Percentiles rank a stretch among this genome's conserved stretches.
phyloP scores from a whole-genome alignment of 2,113 vertebrate genomes.

The Barnardius zonarius region DNA sequence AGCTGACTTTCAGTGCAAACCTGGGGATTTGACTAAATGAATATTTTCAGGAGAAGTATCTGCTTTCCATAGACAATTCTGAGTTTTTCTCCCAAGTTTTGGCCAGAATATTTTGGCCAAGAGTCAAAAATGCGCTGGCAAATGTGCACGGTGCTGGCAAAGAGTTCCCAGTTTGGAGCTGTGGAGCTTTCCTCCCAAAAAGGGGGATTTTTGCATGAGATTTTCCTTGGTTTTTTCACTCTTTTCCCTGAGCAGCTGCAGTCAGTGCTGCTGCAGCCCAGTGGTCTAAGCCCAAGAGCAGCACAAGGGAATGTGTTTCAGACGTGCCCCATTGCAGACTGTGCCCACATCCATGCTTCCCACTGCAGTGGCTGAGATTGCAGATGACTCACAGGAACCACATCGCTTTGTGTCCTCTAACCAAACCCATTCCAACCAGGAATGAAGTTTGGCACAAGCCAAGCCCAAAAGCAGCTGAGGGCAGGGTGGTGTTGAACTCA shows the following conservation, averaged over 20 bases:
- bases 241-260: not conserved
- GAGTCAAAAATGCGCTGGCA: slow-evolving; percentile 61
- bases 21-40: slow-evolving; percentile 60
- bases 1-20: slow-evolving; percentile 51
- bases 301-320: not conserved
- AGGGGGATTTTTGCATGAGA: not conserved
- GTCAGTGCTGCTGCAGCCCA: not conserved
- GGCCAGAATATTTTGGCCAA: slow-evolving; percentile 16
- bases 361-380: not conserved
- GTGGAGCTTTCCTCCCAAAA: slow-evolving; percentile 1
- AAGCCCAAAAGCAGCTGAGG: not conserved
- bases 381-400: slow-evolving; percentile 31
- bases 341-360: not conserved
- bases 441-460: not conserved
- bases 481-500: not conserved
- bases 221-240: not conserved
- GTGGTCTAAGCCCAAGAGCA: not conserved
- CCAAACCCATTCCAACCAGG: slow-evolving; percentile 6
- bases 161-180: slow-evolving; percentile 8
- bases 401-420: not conserved
- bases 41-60: slow-evolving; percentile 58
- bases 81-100: slow-evolving; percentile 43
- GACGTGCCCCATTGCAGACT: not conserved
- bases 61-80: slow-evolving; percentile 50
- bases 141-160: slow-evolving; percentile 25